Base-by-base conservation (phyloP, 1,140 invertebrate species). In the Diabrotica undecimpunctata region DNA sequence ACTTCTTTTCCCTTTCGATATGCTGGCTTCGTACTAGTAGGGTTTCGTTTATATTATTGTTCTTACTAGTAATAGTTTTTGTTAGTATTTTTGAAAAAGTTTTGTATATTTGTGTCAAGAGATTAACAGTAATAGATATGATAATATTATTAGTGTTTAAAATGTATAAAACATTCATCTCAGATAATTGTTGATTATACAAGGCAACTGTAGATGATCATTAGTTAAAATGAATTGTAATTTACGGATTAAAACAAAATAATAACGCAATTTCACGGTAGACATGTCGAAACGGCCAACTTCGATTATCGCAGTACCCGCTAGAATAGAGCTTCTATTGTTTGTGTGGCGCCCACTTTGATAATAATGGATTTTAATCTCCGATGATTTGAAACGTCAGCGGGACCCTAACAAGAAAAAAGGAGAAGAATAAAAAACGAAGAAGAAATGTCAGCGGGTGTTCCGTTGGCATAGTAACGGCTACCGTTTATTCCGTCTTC, bases 211-310 rank as follows among this genome's bases (percentile, higher is more conserved):
- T 25, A 25, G 25, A 25, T 25, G 25, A 46, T n/a, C 41, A 46
- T 46, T 46, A 46, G 41, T 46, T 46, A 8, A 46, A 46, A 46
- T 46, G 41, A 46, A n/a, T 46, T 46, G 8, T 46, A 46, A 46
- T 46, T 46, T 46, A 46, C 41, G n/a, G 41, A 46, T 46, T 46
- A 46, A 46, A 46, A 46, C n/a, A 46, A 46, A 46, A 46, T 46
- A 46, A 46, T n/a, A 46, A 46, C 41, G 41, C n/a, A 46, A 46
- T 46, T 46, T 46, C 41, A 46, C 41, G 41, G 41, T 46, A 46
- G 41, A 46, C 41, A 46, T 46, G 41, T 46, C n/a, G n/a, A 46
- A n/a, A 46, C 41, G 41, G n/a, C 8, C 41, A 10, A 46, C n/a
- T 46, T 46, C 41, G 41, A 46, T 46, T 46, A 46, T 46, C 41